These are phyloP conservation scores for Apocheima hispidaria DNA, from an alignment of 2,888 invertebrate genomes.

Conservation along the genomic window DNA sequence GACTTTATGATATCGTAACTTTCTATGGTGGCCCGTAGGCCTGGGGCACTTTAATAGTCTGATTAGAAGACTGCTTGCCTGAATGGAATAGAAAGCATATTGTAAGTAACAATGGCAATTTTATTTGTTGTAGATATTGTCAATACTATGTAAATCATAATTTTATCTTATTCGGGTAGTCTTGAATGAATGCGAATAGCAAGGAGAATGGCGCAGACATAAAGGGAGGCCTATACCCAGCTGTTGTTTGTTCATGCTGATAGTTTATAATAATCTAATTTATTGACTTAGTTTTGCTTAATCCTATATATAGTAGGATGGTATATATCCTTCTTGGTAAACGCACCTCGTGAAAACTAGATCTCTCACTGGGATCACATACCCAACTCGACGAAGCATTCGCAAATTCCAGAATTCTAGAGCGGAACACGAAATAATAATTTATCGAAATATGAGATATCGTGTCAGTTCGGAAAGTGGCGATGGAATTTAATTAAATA, in stretches of 20 bases:
- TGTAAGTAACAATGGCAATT: background rate
- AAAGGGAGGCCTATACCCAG: background rate
- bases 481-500: conserved; percentile 66
- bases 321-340: background rate
- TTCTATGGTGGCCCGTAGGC: conserved; percentile 28
- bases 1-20: conserved; percentile 39
- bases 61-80: conserved; percentile 28
- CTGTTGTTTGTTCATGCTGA: background rate
- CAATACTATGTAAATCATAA: background rate
- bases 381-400: conserved; percentile 1
- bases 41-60: conserved; percentile 31
- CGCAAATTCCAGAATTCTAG: background rate
- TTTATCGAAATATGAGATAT: conserved; percentile 30
- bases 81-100: conserved; percentile 1
- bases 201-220: background rate
- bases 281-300: background rate
- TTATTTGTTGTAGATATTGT: background rate
- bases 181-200: background rate
- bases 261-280: background rate
- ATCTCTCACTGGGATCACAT: background rate
- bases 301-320: no score
- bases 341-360: background rate
- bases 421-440: background rate
- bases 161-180: background rate
- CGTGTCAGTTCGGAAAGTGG: conserved; percentile 43